Evolutionary conservation across 2,888 invertebrate species (phyloP).

Genomic region (Apocheima hispidaria): DNA sequence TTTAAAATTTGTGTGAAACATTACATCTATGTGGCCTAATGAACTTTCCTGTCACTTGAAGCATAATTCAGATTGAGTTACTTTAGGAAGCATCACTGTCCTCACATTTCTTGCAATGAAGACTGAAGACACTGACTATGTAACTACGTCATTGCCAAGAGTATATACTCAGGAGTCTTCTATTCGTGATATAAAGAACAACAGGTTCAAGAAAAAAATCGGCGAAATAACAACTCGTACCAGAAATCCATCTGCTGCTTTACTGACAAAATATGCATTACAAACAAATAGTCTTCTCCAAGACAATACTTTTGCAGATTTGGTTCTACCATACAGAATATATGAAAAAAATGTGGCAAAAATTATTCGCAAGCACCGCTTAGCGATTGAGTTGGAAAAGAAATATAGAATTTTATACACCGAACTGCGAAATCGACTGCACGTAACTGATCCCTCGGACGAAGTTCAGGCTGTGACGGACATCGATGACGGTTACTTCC

Average conservation of each 20-base stretch:
- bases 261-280: constrained; percentile 50
- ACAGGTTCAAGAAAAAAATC: constrained; percentile 31
- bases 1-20: not conserved
- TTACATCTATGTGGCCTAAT: constrained; percentile 13
- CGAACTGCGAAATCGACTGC: constrained; percentile 57
- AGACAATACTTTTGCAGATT: constrained; percentile 51
- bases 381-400: constrained; percentile 55
- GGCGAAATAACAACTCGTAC: constrained; percentile 36
- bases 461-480: constrained; percentile 62
- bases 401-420: constrained; percentile 64
- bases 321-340: constrained; percentile 62
- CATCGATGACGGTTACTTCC: constrained; percentile 63
- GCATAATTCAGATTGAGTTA: not conserved
- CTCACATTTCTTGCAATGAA: constrained; percentile 37
- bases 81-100: not conserved
- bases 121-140: constrained; percentile 52
- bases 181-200: constrained; percentile 20
- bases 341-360: constrained; percentile 60
- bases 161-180: constrained; percentile 38
- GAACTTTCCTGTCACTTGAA: too few species aligned
- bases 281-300: constrained; percentile 53
- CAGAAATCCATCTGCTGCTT: constrained; percentile 44
- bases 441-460: constrained; percentile 52
- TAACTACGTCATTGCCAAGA: constrained; percentile 52
- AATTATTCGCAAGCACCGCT: constrained; percentile 52